Evolutionary conservation across 2,888 invertebrate species (phyloP).

Genomic region (Automeris io): DNA sequence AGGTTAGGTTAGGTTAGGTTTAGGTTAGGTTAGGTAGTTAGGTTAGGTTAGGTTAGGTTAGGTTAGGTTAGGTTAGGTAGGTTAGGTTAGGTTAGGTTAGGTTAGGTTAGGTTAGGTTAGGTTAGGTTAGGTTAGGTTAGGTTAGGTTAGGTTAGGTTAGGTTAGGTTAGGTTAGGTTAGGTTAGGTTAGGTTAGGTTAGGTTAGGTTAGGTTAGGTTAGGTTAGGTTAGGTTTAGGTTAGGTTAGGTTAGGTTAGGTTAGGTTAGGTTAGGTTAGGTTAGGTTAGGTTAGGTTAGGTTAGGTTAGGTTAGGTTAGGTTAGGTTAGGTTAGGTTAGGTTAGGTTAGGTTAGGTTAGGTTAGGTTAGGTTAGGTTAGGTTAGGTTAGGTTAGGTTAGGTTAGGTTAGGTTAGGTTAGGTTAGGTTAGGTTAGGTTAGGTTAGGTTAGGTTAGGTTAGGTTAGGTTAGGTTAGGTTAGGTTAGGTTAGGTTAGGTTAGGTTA

Average conservation of each 20-base stretch:
- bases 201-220: conserved; percentile 10
- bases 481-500: conserved; percentile 16
- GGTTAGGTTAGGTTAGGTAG: conserved; percentile 10
- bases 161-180: conserved; percentile 8
- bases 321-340: conserved; percentile 17
- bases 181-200: conserved; percentile 9
- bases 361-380: too few species aligned
- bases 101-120: conserved; percentile 2
- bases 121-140: conserved; percentile 10
- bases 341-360: conserved; percentile 15
- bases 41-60: conserved; percentile 16
- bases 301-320: conserved; percentile 16
- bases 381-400: too few species aligned
- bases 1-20: conserved; percentile 15
- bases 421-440: too few species aligned
- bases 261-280: conserved; percentile 11
- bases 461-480: conserved; percentile 10
- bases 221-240: conserved; percentile 11
- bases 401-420: conserved; percentile 14
- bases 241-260: conserved; percentile 10
- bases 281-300: conserved; percentile 15
- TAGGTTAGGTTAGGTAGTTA: conserved; percentile 17
- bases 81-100: not conserved
- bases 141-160: conserved; percentile 10
- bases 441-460: conserved; percentile 16